Evolutionary conservation across 92 coral and sea anemone species (phyloP).

Genomic region (Chrysogorgia sp.): DNA sequence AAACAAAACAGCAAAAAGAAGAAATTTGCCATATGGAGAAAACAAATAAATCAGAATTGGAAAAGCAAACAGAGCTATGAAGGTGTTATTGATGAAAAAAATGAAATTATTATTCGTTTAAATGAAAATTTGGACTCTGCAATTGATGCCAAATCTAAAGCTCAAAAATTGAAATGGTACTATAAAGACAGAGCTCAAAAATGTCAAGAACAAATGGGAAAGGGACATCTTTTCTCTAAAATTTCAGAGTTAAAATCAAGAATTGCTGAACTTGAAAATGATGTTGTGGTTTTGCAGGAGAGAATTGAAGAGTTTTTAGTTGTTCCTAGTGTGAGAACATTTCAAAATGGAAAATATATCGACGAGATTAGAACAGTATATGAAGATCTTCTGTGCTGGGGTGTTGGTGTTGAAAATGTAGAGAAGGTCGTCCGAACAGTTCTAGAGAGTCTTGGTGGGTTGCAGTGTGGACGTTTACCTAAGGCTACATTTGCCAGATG

Average conservation of each 20-base stretch:
- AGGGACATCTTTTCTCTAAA: not conserved
- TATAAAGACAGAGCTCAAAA: not conserved
- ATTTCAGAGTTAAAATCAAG: too few relatives aligned
- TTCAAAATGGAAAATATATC: slow-evolving; percentile 55
- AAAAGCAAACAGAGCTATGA: slow-evolving; percentile 17
- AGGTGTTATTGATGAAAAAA: slow-evolving; percentile 5
- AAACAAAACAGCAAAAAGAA: too few relatives aligned
- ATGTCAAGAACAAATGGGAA: not conserved
- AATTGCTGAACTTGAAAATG: too few relatives aligned
- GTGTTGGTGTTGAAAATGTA: slow-evolving; percentile 58
- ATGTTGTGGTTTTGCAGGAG: not conserved
- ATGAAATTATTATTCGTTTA: not conserved
- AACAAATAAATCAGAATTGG: slow-evolving; percentile 4
- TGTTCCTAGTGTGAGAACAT: slow-evolving; percentile 48
- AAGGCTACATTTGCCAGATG: slow-evolving; percentile 29
- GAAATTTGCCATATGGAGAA: not conserved
- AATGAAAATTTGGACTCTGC: slow-evolving; percentile 3
- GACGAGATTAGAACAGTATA: slow-evolving; percentile 53
- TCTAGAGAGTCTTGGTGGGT: slow-evolving; percentile 27
- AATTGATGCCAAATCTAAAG: slow-evolving; percentile 2
- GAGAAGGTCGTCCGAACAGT: slow-evolving; percentile 53
- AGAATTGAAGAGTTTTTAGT: too few relatives aligned
- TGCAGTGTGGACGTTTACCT: slow-evolving; percentile 57
- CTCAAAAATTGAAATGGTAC: not conserved
- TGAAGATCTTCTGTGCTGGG: slow-evolving; percentile 40